Base-by-base conservation (phyloP, 2,113 vertebrate species). In the Thermophis baileyi region DNA sequence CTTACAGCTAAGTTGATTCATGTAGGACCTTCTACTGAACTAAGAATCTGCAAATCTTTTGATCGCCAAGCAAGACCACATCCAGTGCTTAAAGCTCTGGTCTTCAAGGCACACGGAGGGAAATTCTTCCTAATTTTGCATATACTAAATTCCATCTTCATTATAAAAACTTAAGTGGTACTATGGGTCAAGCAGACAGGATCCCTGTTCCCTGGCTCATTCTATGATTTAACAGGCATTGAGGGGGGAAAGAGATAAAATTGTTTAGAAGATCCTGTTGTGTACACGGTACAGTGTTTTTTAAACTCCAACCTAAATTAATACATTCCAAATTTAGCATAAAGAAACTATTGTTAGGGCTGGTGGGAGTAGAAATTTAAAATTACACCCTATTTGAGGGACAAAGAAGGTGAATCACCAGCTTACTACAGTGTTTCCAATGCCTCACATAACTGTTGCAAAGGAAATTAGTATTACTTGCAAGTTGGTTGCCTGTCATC, bases 341-440 rank as follows among this genome's bases (percentile, higher is more conserved):
- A 49, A 47, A 47, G 3, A 92, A 44, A 85, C 18, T 53, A 25
- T 44, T 22, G 53, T 94, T 93, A 92, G 94, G 6, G 88, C 94
- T 94, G 94, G 93, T 95, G 92, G 94, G 92, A 95, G 95, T 49
- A 91, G 94, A 95, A 94, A 96, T 93, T 96, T 94, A 95, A 95
- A 94, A 91, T 94, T 87, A 91, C 95, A 95, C 95, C 93, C 96
- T 95, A 95, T 20, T 87, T 93, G 94, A 92, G 90, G 93, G 95
- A 87, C 94, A 94, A 94, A 94, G 63, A 91, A 94, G 51, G 20
- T 44, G 53, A 89, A 51, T 54, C 87, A 92, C 22, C 49, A 27
- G 12, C 16, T 63, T 9, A 81, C 30, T 40, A 94, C 90, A 90
- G 94, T 95, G 90, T 95, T 96, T 93, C 92, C 94, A 74, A 93